phyloP scores from a whole-genome alignment of 2,888 invertebrate species.

The Nezara viridula region DNA sequence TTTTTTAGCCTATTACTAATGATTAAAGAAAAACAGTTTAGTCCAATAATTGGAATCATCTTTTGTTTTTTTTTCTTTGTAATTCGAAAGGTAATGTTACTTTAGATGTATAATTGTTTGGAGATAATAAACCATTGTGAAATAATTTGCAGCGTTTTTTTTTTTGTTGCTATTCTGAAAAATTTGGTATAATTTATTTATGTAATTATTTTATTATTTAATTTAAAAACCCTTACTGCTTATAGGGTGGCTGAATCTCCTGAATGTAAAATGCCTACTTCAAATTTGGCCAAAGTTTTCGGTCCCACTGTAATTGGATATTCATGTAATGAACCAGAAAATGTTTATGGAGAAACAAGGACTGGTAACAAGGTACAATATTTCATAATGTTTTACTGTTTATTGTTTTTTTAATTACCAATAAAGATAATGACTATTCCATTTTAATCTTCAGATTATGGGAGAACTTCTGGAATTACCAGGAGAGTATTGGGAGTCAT shows the following conservation, averaged over 20 bases:
- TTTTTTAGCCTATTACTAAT: no score
- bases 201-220: no score
- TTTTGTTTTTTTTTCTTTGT: no score
- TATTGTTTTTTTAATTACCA: not conserved
- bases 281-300: slow-evolving; percentile 91
- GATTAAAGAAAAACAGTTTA: no score
- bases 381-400: not conserved
- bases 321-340: slow-evolving; percentile 80
- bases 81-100: no score
- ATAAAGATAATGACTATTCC: not conserved
- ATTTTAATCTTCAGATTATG: not conserved
- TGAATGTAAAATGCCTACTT: slow-evolving; percentile 87
- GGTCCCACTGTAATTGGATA: slow-evolving; percentile 96
- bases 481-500: slow-evolving; percentile 27
- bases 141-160: no score
- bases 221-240: no score
- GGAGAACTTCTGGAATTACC: slow-evolving; percentile 12
- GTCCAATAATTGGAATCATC: no score
- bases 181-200: no score
- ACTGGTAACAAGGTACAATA: slow-evolving; percentile 76
- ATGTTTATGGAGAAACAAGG: slow-evolving; percentile 81
- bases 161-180: no score
- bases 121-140: no score
- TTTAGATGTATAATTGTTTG: no score
- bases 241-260: slow-evolving; percentile 83